These are phyloP conservation scores for Nerophis ophidion DNA, from an alignment of 2,113 vertebrate genomes.

Conservation along the genomic window DNA sequence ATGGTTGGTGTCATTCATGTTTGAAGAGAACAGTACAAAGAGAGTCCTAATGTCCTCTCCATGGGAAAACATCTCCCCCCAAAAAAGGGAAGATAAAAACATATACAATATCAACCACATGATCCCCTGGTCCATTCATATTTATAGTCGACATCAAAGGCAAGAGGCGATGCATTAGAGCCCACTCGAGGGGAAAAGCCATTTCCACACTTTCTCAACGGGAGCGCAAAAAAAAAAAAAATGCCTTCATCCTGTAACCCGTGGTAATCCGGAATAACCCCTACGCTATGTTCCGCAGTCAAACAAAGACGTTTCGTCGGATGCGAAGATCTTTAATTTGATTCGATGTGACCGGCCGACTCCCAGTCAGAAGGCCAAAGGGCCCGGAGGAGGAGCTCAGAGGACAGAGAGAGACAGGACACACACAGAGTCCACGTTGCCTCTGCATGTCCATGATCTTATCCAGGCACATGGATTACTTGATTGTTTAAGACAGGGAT, in stretches of 20 bases:
- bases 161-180: slow-evolving; percentile 45
- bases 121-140: slow-evolving; percentile 46
- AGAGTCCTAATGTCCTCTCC: slow-evolving; percentile 19
- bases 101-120: slow-evolving; percentile 47
- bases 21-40: slow-evolving; percentile 18
- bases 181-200: slow-evolving; percentile 48
- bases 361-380: slow-evolving; percentile 42
- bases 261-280: slow-evolving; percentile 35
- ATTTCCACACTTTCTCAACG: slow-evolving; percentile 51
- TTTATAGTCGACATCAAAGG: slow-evolving; percentile 61
- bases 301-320: slow-evolving; percentile 57
- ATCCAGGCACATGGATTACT: not conserved
- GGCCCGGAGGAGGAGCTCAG: slow-evolving; percentile 31
- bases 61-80: slow-evolving; percentile 27
- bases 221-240: slow-evolving; percentile 10
- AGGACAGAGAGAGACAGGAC: slow-evolving; percentile 19
- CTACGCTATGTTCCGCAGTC: slow-evolving; percentile 45
- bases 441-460: not conserved
- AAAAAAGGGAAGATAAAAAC: slow-evolving; percentile 14
- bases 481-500: not conserved
- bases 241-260: slow-evolving; percentile 38
- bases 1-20: slow-evolving; percentile 28
- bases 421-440: not conserved
- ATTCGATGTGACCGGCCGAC: slow-evolving; percentile 58
- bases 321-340: slow-evolving; percentile 56